Evolutionary conservation across 1,140 invertebrate genomes (phyloP), one percentile per base, ranked within the genome.

Genomic region (Macrostomum lignano): DNA sequence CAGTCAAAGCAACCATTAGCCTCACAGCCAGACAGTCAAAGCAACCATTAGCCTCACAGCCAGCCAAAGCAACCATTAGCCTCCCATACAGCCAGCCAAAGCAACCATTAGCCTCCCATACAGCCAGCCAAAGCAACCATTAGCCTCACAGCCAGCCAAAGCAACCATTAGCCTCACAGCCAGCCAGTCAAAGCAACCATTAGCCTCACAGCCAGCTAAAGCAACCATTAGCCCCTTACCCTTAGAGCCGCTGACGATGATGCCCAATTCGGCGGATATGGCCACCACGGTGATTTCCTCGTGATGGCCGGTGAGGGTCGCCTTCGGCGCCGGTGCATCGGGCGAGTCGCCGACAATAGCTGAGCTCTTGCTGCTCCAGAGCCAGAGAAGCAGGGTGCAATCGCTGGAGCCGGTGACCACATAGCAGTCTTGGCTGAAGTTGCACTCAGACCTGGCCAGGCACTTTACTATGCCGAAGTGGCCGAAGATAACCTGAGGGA

Each of bases 391-490:
- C 5, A 96, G 78, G 0, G 86, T 93, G 52, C 86, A 94, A 56
- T 96, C 91, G 7, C 82, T 74, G 22, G 78, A 82, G 19, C 86
- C 91, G 2, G 82, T 91, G 1, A 82, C 84, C 36, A 98, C 73
- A 56, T 94, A 96, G 55, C 84, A 96, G 58, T 98, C 86, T 3
- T 84, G 84, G 19, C 79, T 88, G 31, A 93, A 79, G 56, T 88
- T 94, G 53, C 82, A 91, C 54, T 96, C 88, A 7, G 82, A 93
- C 9, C 86, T 66, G 1, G 46, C 44, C 6, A 59, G 40, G 60
- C 86, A 94, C 2, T 86, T 96, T 26, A 98, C 86, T 10, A 96
- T 76, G 37, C 84, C 86, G 58, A 86, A 93, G 57, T 98, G 91
- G 1, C 86, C 86, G 60, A 88, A 96, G 13, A 98, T 71, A 41